Percentiles rank a stretch among this genome's conserved stretches.
phyloP scores from a whole-genome alignment of 2,888 invertebrate genomes.

The Ennomos quercinarius region DNA sequence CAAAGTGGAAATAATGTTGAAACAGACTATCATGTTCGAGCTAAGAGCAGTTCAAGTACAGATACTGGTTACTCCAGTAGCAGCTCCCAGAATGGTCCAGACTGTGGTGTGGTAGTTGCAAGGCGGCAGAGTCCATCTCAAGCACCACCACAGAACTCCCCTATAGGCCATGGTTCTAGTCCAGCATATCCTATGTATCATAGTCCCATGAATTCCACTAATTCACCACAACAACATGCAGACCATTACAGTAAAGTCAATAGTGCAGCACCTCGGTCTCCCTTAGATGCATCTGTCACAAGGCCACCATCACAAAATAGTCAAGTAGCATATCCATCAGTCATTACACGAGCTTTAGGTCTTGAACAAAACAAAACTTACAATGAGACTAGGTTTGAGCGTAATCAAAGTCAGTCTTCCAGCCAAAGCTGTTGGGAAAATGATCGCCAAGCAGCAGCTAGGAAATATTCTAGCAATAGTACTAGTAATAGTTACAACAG shows the following conservation, averaged over 20 bases:
- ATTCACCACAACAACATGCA: constrained; percentile 89
- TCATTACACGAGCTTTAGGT: constrained; percentile 91
- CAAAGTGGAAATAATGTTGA: constrained; percentile 86
- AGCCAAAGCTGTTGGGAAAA: constrained; percentile 86
- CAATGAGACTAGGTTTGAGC: constrained; percentile 83
- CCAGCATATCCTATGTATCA: constrained; percentile 94
- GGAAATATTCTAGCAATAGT: constrained; percentile 80
- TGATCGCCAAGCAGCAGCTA: constrained; percentile 72
- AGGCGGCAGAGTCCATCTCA: constrained; percentile 89
- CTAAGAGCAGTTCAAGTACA: constrained; percentile 87
- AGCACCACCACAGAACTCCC: constrained; percentile 90
- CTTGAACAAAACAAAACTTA: constrained; percentile 85
- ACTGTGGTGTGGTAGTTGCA: constrained; percentile 88
- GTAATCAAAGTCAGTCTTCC: constrained; percentile 77
- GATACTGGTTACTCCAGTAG: constrained; percentile 87
- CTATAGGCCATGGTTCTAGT: constrained; percentile 90
- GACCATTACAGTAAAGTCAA: constrained; percentile 79
- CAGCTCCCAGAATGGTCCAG: constrained; percentile 87
- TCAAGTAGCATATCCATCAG: constrained; percentile 92
- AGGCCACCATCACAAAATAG: constrained; percentile 86
- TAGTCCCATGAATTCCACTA: constrained; percentile 92
- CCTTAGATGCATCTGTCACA: constrained; percentile 89
- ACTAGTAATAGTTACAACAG: constrained; percentile 73
- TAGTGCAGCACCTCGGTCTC: constrained; percentile 87
- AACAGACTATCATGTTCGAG: constrained; percentile 86